Evolutionary conservation across 2,113 vertebrate species (phyloP).

Genomic region (Carlito syrichta): DNA sequence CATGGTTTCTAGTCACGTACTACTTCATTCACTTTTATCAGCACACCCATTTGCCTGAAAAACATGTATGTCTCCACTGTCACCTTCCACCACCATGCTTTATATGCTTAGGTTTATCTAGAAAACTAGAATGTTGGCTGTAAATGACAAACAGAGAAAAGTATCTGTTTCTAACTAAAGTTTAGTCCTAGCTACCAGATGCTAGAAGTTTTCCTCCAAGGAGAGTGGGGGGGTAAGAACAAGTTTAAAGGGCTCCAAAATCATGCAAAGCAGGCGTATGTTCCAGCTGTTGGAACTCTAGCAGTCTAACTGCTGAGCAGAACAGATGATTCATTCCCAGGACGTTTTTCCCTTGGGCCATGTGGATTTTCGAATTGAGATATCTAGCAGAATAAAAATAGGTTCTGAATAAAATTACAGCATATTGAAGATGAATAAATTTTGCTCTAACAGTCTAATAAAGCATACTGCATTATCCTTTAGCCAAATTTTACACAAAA

Average conservation of each 20-base stretch:
- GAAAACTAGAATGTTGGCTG: neutral
- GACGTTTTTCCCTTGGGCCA: conserved; percentile 28
- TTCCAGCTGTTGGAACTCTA: conserved; percentile 7
- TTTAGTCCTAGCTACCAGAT: conserved; percentile 27
- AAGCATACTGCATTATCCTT: conserved; percentile 31
- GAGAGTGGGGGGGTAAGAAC: neutral
- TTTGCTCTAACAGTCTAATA: conserved; percentile 42
- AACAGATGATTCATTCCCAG: conserved; percentile 60
- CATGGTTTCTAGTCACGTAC: neutral
- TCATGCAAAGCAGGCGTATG: neutral
- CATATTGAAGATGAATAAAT: conserved; percentile 58
- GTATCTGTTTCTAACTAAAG: neutral
- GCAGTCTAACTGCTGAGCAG: conserved; percentile 1
- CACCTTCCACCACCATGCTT: neutral
- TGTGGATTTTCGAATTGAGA: conserved; percentile 57
- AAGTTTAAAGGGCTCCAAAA: conserved; percentile 3
- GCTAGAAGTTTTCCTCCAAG: neutral
- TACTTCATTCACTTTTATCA: neutral
- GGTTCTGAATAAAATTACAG: conserved; percentile 57
- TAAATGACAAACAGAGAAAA: neutral
- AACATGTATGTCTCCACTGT: neutral
- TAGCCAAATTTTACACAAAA: conserved; percentile 43
- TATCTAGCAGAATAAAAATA: conserved; percentile 67
- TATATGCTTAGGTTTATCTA: neutral
- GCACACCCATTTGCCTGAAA: neutral